phyloP scores from a whole-genome alignment of 1,140 invertebrate species.

The Drosophila baimaii region DNA sequence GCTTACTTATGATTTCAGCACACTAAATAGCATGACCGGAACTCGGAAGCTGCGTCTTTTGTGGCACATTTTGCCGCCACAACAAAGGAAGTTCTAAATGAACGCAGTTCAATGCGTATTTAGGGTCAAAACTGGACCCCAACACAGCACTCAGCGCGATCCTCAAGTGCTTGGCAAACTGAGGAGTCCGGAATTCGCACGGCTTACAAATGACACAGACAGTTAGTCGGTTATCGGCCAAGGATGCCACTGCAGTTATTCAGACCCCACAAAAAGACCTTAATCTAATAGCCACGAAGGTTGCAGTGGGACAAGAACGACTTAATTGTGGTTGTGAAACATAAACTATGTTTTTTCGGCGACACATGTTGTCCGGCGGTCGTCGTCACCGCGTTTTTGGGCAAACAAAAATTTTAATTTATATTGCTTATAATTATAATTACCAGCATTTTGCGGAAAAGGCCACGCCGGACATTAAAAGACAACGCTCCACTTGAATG shows the following conservation, averaged over 20 bases:
- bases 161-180: conserved; percentile 45
- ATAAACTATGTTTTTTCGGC: conserved; percentile 35
- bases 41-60: conserved; percentile 56
- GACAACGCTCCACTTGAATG: conserved; percentile 44
- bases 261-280: conserved; percentile 59
- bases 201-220: conserved; percentile 22
- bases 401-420: conserved; percentile 67
- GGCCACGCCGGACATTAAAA: conserved; percentile 72
- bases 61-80: conserved; percentile 30
- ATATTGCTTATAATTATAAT: conserved; percentile 80
- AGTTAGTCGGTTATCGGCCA: conserved; percentile 44
- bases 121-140: conserved; percentile 19
- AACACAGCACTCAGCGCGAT: conserved; percentile 20
- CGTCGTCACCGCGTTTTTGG: conserved; percentile 37
- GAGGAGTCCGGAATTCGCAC: conserved; percentile 26
- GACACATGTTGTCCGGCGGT: conserved; percentile 46
- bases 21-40: conserved; percentile 51
- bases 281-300: conserved; percentile 74
- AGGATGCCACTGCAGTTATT: conserved; percentile 67
- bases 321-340: conserved; percentile 57
- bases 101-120: conserved; percentile 34
- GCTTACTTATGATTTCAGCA: conserved; percentile 55
- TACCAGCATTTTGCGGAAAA: conserved; percentile 64
- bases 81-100: conserved; percentile 44
- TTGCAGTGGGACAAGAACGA: conserved; percentile 69